Base-by-base conservation (phyloP, 2,888 invertebrate species). In the Clunio marinus region DNA sequence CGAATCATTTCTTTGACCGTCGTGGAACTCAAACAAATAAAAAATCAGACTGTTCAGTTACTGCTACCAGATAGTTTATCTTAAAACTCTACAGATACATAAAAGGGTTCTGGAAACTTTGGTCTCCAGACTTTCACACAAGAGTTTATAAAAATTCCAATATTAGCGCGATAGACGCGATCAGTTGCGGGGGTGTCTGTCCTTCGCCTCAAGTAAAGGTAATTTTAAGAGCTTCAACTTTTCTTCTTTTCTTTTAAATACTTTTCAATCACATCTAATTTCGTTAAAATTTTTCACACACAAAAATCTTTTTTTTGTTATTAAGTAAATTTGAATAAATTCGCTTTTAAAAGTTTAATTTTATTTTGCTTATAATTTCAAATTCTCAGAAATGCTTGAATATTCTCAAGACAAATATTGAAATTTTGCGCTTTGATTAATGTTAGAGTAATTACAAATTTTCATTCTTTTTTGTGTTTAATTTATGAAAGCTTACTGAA, bases 161-260 rank as follows among this genome's bases (percentile, higher is more conserved):
- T 78, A 79, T 79, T 78, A 79, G 78, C 74, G 77, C 79, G 73
- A 77, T 79, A 74, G 77, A 78, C 74, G 76, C 78, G 74, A 77
- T 77, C 76, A 79, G 78, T 78, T 79, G 79, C 77, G 79, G 79
- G 79, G 78, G 78, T 78, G 78, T 79, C 75, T 79, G 79, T 78
- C 79, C 79, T 78, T 78, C 79, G 76, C 78, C 78, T 74, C 78
- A 77, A 77, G 78, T 78, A 77, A 78, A 77, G 71, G 62, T 60
- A 20, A 67, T 46, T 28, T 28, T 15, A 5, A 51, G 15, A 46
- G 10, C 13, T 27, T 17, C 7, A 35, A 35, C 13, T 15, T 41
- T 63, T 63, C 51, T n/a, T 65, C 41, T 45, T 63, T 63, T 46
- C 46, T 35, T 67, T 51, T 28, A 13, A 5, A n/a, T n/a, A n/a